A percentile compares a stretch with the other conserved stretches of the same genome.
phyloP scores from a whole-genome alignment of 2,888 invertebrate genomes.

The Polyommatus iphigenia region DNA sequence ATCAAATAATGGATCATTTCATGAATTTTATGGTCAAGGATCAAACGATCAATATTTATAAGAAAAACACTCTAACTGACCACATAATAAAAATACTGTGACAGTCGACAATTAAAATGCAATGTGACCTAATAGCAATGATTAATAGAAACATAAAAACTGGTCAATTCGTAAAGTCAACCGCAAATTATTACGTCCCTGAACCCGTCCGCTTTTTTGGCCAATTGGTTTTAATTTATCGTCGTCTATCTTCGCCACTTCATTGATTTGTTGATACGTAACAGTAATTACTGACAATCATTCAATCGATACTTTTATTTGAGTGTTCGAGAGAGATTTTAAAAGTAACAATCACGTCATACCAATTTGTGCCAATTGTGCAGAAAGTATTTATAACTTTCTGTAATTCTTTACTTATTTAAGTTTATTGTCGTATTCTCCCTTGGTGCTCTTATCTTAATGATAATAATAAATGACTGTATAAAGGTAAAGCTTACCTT shows the following conservation, averaged over 20 bases:
- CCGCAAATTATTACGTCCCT: conserved; percentile 26
- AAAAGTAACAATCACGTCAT: neutral
- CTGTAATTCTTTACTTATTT: too few species aligned
- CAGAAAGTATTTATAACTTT: neutral
- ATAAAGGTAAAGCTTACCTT: neutral
- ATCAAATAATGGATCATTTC: too few species aligned
- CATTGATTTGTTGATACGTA: conserved; percentile 25
- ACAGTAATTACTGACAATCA: conserved; percentile 21
- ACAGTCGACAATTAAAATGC: conserved; percentile 20
- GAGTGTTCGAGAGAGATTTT: neutral
- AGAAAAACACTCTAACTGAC: neutral
- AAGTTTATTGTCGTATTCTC: neutral
- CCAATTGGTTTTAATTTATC: conserved; percentile 32
- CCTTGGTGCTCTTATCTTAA: neutral
- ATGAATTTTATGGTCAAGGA: neutral
- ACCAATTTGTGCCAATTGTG: neutral
- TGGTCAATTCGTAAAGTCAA: conserved; percentile 22
- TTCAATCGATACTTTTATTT: conserved; percentile 9
- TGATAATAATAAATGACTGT: neutral
- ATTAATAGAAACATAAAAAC: conserved; percentile 25
- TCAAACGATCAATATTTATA: neutral
- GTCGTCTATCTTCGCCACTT: conserved; percentile 10
- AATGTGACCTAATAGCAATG: conserved; percentile 17
- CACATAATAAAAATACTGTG: neutral
- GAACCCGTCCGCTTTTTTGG: conserved; percentile 32